These are phyloP conservation scores for Aphelinus atriplicis DNA, from an alignment of 1,140 invertebrate genomes.

Conservation along the genomic window DNA sequence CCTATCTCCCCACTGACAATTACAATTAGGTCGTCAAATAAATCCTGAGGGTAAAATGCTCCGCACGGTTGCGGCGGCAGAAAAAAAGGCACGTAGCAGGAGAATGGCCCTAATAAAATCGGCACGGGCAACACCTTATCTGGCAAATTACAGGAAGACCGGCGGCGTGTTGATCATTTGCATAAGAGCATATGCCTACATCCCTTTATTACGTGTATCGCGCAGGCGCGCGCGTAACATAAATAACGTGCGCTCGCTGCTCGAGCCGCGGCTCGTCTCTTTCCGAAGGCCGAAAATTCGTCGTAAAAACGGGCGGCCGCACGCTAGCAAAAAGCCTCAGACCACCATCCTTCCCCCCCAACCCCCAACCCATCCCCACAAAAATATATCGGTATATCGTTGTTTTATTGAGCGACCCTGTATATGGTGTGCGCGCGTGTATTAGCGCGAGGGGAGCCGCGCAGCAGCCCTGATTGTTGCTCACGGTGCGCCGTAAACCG, in stretches of 20 bases:
- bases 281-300: constrained; percentile 6
- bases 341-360: no score
- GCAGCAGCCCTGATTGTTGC: constrained; percentile 50
- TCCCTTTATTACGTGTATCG: not conserved
- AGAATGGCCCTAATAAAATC: no score
- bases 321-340: constrained; percentile 40
- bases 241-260: constrained; percentile 5
- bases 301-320: constrained; percentile 3
- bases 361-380: not conserved
- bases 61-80: no score
- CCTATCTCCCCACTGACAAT: no score
- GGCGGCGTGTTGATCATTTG: not conserved
- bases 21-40: no score
- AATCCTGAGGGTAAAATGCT: no score
- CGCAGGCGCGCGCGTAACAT: not conserved
- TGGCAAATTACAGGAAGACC: not conserved
- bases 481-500: constrained; percentile 46
- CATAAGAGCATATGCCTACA: constrained; percentile 17
- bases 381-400: constrained; percentile 24
- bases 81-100: no score
- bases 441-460: constrained; percentile 41
- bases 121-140: not conserved
- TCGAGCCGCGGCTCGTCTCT: not conserved
- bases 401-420: constrained; percentile 26
- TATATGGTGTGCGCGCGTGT: not conserved